Percentiles rank a stretch among this genome's conserved stretches.
These are phyloP conservation scores for Andrena dorsata DNA, from an alignment of 2,888 invertebrate species.

Conservation along the genomic window DNA sequence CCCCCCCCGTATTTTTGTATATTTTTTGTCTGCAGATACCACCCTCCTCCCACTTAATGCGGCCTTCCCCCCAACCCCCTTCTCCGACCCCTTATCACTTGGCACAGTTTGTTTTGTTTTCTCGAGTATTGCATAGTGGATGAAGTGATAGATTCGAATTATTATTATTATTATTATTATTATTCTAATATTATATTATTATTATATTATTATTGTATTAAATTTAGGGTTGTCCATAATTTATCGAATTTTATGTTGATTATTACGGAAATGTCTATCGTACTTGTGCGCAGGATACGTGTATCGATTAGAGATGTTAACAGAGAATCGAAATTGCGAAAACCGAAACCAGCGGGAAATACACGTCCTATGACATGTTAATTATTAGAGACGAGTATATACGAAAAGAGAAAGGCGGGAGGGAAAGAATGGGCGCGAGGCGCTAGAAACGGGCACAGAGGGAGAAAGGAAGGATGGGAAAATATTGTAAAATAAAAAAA, in stretches of 20 bases:
- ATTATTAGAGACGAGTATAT: conserved; percentile 34
- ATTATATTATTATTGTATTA: conserved; percentile 71
- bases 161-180: conserved; percentile 69
- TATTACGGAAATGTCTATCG: conserved; percentile 60
- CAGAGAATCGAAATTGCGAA: conserved; percentile 17
- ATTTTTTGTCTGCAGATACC: conserved; percentile 68
- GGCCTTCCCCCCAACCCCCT: conserved; percentile 29
- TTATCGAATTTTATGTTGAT: conserved; percentile 73
- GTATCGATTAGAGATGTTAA: conserved; percentile 55
- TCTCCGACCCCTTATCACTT: conserved; percentile 28
- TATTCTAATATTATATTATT: conserved; percentile 58
- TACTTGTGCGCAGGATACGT: conserved; percentile 56
- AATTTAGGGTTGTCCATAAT: conserved; percentile 84
- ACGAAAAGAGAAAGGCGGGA: conserved; percentile 2
- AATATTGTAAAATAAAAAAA: conserved; percentile 82
- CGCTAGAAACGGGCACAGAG: conserved; percentile 29
- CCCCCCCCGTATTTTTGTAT: conserved; percentile 65
- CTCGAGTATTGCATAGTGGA: conserved; percentile 73
- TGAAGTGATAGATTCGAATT: conserved; percentile 76
- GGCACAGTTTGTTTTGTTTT: conserved; percentile 76
- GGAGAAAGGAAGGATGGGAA: conserved; percentile 47
- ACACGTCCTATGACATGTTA: conserved; percentile 13
- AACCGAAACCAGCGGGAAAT: background rate
- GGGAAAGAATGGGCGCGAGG: conserved; percentile 17
- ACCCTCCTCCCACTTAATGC: background rate